phyloP scores from a whole-genome alignment of 2,113 vertebrate genomes.

The Oryctolagus cuniculus region DNA sequence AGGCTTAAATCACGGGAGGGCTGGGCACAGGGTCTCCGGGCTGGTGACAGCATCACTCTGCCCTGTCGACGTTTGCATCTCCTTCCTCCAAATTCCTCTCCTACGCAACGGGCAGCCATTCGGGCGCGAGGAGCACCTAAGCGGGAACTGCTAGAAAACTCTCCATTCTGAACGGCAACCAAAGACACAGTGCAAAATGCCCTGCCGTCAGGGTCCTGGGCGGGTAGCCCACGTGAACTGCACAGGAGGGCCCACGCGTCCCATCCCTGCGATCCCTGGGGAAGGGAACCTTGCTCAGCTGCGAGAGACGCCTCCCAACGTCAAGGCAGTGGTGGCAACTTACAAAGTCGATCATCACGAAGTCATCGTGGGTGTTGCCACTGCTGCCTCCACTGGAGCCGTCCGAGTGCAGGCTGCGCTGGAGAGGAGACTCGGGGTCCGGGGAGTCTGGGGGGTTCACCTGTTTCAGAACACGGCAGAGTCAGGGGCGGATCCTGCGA shows the following conservation, averaged over 20 bases:
- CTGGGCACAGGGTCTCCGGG: neutral
- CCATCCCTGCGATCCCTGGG: neutral
- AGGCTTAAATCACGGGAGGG: neutral
- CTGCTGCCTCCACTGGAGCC: slow-evolving; percentile 93
- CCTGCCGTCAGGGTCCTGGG: neutral
- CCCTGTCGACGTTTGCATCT: neutral
- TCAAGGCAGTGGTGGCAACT: slow-evolving; percentile 75
- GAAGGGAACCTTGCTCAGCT: neutral
- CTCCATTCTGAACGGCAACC: neutral
- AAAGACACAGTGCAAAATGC: neutral
- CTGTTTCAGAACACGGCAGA: slow-evolving; percentile 84
- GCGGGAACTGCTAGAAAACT: neutral
- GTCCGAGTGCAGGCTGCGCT: slow-evolving; percentile 95
- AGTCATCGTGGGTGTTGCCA: slow-evolving; percentile 95
- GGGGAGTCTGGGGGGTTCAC: slow-evolving; percentile 96
- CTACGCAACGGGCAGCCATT: neutral
- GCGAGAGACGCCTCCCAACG: neutral
- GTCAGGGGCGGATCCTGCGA: neutral
- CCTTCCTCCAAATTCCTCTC: neutral
- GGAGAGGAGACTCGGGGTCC: slow-evolving; percentile 92
- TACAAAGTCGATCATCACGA: slow-evolving; percentile 99
- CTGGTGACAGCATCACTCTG: neutral
- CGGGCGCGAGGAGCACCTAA: neutral
- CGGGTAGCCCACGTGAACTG: no score
- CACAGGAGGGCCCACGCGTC: no score